phyloP scores from a whole-genome alignment of 2,888 invertebrate genomes.

The Drosophila melanosoma region DNA sequence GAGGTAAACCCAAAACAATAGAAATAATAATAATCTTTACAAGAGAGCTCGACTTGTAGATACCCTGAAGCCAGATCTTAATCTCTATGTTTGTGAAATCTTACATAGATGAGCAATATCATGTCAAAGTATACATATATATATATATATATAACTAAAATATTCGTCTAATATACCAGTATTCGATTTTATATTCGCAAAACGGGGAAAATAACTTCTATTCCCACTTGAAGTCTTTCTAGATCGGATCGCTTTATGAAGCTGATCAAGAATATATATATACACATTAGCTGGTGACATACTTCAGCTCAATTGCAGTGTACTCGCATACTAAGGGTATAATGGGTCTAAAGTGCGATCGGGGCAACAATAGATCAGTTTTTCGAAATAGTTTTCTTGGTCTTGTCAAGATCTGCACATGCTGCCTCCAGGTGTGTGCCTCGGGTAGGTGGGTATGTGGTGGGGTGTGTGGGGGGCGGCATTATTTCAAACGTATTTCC shows the following conservation, averaged over 20 bases:
- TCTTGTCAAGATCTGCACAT: slow-evolving; percentile 35
- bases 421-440: slow-evolving; percentile 20
- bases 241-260: background rate
- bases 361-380: slow-evolving; percentile 17
- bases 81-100: too few relatives aligned
- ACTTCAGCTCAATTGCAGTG: background rate
- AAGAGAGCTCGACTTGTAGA: background rate
- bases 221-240: background rate
- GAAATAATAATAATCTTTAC: background rate
- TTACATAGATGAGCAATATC: background rate
- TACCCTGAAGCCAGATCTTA: background rate
- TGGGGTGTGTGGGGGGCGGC: slow-evolving; percentile 31
- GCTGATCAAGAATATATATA: background rate
- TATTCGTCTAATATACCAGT: background rate
- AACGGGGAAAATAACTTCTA: background rate
- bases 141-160: background rate
- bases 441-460: background rate
- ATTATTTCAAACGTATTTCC: slow-evolving; percentile 64
- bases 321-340: background rate
- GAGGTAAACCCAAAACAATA: background rate
- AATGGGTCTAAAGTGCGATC: slow-evolving; percentile 15
- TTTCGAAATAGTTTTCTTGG: background rate
- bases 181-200: background rate
- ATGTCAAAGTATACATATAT: background rate
- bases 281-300: background rate